phyloP scores from a whole-genome alignment of 2,797 vertebrate species.

The Coregonus sp. region DNA sequence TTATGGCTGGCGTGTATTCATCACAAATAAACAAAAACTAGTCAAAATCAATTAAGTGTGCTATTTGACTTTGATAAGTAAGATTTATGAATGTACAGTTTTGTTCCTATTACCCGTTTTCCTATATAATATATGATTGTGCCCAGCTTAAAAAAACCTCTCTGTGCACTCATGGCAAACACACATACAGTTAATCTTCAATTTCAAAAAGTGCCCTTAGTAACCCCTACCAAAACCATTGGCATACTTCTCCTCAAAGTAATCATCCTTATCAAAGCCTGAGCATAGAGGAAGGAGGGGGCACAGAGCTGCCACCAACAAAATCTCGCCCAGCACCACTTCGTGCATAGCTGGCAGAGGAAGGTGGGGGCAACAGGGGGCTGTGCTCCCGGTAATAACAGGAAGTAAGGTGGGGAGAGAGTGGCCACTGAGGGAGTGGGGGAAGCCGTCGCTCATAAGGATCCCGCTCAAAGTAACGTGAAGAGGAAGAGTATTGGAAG shows the following conservation, averaged over 20 bases:
- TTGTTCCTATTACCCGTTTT: background rate
- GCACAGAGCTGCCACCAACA: background rate
- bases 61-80: background rate
- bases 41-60: background rate
- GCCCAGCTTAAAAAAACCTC: background rate
- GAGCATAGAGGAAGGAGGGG: slow-evolving; percentile 44
- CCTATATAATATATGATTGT: background rate
- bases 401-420: slow-evolving; percentile 43
- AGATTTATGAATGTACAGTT: background rate
- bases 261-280: slow-evolving; percentile 68
- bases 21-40: background rate
- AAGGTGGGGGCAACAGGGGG: slow-evolving; percentile 51
- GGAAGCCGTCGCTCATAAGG: slow-evolving; percentile 61
- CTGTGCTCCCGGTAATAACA: slow-evolving; percentile 51
- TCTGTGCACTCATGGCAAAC: no score
- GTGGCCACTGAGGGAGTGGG: slow-evolving; percentile 46
- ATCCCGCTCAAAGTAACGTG: slow-evolving; percentile 54
- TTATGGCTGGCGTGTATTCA: background rate
- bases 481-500: no score
- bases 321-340: background rate
- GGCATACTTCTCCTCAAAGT: slow-evolving; percentile 70
- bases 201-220: background rate
- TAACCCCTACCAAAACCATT: slow-evolving; percentile 51
- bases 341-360: background rate
- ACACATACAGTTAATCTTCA: background rate